phyloP scores from a whole-genome alignment of 2,113 vertebrate genomes.

The Crotalus horridus region DNA sequence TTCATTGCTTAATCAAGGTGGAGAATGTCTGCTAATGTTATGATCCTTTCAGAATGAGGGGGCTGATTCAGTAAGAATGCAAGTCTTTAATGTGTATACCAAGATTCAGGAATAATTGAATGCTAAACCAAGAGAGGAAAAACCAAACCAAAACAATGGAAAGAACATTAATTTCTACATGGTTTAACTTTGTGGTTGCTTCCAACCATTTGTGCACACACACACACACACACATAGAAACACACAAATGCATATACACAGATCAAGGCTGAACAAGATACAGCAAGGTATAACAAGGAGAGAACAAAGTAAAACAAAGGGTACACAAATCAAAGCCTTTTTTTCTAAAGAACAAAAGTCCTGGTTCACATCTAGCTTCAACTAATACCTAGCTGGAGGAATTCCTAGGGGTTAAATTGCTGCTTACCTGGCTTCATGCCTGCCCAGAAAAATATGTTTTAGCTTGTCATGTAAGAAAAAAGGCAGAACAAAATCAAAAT shows the following conservation, averaged over 20 bases:
- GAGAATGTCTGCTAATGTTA: background rate
- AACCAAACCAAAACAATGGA: background rate
- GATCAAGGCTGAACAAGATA: background rate
- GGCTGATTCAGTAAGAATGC: background rate
- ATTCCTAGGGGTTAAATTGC: background rate
- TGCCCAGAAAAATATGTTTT: background rate
- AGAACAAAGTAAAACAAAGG: background rate
- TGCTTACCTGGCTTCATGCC: background rate
- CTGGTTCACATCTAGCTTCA: background rate
- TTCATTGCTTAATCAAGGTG: background rate
- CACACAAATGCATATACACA: background rate
- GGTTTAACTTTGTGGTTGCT: background rate
- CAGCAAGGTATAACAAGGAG: background rate
- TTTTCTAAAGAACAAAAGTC: background rate
- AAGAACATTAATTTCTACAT: background rate
- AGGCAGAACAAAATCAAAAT: background rate
- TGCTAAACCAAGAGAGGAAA: background rate
- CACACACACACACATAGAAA: background rate
- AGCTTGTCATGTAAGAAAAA: background rate
- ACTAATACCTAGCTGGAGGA: background rate
- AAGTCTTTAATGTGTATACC: background rate
- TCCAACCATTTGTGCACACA: background rate
- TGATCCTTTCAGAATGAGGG: background rate
- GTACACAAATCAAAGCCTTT: background rate
- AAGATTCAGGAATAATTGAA: background rate